Base-by-base conservation (phyloP, 2,113 vertebrate species). In the Sinocyclocheilus anophthalmus region DNA sequence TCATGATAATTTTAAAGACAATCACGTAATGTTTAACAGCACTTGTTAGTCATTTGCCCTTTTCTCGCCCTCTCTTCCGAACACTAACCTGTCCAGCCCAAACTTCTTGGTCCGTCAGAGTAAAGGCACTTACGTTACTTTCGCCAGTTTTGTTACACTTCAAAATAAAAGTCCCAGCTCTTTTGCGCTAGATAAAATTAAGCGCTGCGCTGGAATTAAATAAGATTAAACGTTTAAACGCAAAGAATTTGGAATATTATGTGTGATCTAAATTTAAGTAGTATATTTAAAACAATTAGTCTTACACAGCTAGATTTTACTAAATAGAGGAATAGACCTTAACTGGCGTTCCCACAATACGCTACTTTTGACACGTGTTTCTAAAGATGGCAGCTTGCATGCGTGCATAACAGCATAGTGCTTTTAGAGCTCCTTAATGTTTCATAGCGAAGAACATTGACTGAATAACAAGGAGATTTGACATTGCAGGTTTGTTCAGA, bases 331-430 rank as follows among this genome's bases (percentile, higher is more conserved):
- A 10, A 61, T 3, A 37, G 10, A 61, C 30, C 20, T 12, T 70
- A 6, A 16, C 18, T n/a, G 26, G 45, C 3, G 8, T 39, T 70
- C 12, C 73, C 39, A 61, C 22, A 30, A 48, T 14, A 57, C 76
- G 13, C 63, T 45, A 65, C 65, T 50, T 72, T 61, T 37, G 55
- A 69, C 85, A 87, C 83, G 85, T 87, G 78, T 39, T 65, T 61
- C 11, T 9, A 57, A 78, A 79, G 69, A 87, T 89, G 88, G 85
- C 72, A 33, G 72, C 83, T 14, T 42, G 73, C 76, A n/a, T 84
- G 76, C 50, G 30, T 70, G 13, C 20, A 24, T n/a, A 70, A 50
- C 26, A 37, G 26, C 81, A 37, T 16, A 55, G 26, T 69, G 22
- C 3, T 20, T 73, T 5, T 67, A 45, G 8, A 42, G 33, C 33